Base-by-base conservation (phyloP, 2,797 vertebrate genomes). In the Micrastur ruficollis region DNA sequence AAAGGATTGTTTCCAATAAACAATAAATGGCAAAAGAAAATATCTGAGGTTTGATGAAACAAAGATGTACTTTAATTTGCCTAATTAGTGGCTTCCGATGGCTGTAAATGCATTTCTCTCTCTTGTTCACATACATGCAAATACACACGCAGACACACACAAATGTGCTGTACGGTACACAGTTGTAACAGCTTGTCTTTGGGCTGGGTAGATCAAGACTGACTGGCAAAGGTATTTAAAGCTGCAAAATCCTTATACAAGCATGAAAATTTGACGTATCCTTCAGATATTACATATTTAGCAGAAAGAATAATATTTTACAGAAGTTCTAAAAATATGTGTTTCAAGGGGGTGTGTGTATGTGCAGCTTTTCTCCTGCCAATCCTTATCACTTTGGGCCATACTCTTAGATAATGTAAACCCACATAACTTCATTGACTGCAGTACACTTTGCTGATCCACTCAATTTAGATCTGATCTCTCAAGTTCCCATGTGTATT, bases 1-100 rank as follows among this genome's bases (percentile, higher is more conserved):
- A 96, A 95, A 93, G 79, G 81, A 91, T 59, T 91, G 78, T 89
- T 93, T 95, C 90, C 74, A 93, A 86, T 88, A 92, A 95, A 92
- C 74, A 97, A 89, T 93, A 95, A 95, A 96, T 72, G 46, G 42
- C 38, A 92, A 91, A 96, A 95, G 59, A 95, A 97, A 97, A 95
- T 95, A 97, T 95, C 79, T 73, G 47, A 97, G 83, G 47, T 97
- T 90, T 89, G 71, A 95, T 87, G 42, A 74, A 96, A 91, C 86
- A 92, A 89, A 67, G n/a, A 42, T 53, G 32, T 63, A 52, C 31
- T 94, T 86, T 90, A 96, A 91, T 92, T 95, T 97, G 56, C 68
- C 56, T 97, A 93, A 97, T 97, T 94, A 95, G 80, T 70, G 47
- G 88, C 42, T 97, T 95, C 91, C 78, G 63, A 34, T 7, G 10